phyloP scores from a whole-genome alignment of 2,888 invertebrate species.

The Lasius fuliginosus region DNA sequence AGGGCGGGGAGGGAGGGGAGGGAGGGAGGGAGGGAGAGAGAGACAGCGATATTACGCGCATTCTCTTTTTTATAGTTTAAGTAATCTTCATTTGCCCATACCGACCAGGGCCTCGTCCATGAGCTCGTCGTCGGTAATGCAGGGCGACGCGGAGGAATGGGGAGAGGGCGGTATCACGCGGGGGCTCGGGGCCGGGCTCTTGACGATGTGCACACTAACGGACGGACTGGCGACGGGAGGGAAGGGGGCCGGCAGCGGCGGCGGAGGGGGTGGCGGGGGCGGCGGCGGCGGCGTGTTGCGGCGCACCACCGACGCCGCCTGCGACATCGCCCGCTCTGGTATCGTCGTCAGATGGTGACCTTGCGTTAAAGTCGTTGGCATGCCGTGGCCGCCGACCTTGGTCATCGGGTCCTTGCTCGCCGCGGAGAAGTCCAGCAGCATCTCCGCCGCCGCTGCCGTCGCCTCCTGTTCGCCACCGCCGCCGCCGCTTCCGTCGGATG shows the following conservation, averaged over 20 bases:
- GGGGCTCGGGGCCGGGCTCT: constrained; percentile 92
- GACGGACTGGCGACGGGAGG: constrained; percentile 89
- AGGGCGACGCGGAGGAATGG: constrained; percentile 90
- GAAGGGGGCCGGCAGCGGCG: constrained; percentile 78
- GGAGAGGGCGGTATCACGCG: constrained; percentile 90
- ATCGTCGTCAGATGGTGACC: constrained; percentile 84
- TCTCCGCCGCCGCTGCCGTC: constrained; percentile 86
- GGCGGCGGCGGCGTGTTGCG: constrained; percentile 85
- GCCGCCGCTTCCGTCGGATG: constrained; percentile 2
- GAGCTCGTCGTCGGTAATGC: constrained; percentile 95
- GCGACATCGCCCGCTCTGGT: constrained; percentile 88
- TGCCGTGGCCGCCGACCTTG: constrained; percentile 72
- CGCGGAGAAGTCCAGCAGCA: constrained; percentile 90
- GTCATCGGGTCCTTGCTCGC: constrained; percentile 87
- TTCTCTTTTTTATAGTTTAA: constrained; percentile 68
- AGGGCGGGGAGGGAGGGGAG: no score
- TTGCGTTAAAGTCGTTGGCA: constrained; percentile 13
- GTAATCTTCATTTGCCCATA: constrained; percentile 90
- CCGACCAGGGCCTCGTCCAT: constrained; percentile 96
- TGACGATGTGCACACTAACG: constrained; percentile 92
- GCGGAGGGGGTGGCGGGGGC: constrained; percentile 73
- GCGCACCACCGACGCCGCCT: constrained; percentile 84
- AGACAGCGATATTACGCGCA: not conserved
- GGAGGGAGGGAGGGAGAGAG: not conserved
- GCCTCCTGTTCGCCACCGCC: constrained; percentile 13